Base-by-base conservation (phyloP, 1,140 invertebrate species). In the Penaeus vannamei region DNA sequence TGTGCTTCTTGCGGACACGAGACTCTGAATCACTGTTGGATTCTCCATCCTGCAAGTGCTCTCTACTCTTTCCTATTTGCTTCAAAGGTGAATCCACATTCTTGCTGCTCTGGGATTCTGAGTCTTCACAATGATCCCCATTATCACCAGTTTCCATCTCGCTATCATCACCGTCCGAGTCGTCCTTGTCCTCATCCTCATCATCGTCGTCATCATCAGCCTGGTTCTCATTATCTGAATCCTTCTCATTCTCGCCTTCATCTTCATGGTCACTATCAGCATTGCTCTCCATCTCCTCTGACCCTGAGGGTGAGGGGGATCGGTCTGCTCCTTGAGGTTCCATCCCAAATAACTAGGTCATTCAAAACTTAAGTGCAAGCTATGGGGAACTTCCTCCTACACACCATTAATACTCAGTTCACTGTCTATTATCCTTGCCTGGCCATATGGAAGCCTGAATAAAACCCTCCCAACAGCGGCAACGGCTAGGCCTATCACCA, bases 221-320 rank as follows among this genome's bases (percentile, higher is more conserved):
- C 26, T 32, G 19, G 46, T 60, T 81, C 19, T 76, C 72, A 42
- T 46, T 46, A 81, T 53, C 79, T 5, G 79, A 53, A 46, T 81
- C 53, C 42, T 46, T 79, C 61, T 90, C 77, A 53, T 86, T 85
- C 26, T 90, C 84, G 8, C 42, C 36, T 4, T 81, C 76, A 62
- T 90, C 86, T 46, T 84, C 88, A n/a, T 82, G 84, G 23, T 85
- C 84, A 77, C 84, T 90, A 17, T 86, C 84, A 23, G 53, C 83
- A 69, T 85, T 77, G 82, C 88, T 90, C n/a, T 86, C 84, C 46
- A 82, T 42, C 23, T 86, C 85, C 76, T 89, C 87, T 8, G 80
- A 84, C 61, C 82, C 87, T n/a, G 87, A 89, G 22, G 87, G 87
- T n/a, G 82, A 84, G 8, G 87, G 76, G 23, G 87, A 89, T 32